Evolutionary conservation across 2,888 invertebrate species (phyloP).

Genomic region (Anodontia alba): DNA sequence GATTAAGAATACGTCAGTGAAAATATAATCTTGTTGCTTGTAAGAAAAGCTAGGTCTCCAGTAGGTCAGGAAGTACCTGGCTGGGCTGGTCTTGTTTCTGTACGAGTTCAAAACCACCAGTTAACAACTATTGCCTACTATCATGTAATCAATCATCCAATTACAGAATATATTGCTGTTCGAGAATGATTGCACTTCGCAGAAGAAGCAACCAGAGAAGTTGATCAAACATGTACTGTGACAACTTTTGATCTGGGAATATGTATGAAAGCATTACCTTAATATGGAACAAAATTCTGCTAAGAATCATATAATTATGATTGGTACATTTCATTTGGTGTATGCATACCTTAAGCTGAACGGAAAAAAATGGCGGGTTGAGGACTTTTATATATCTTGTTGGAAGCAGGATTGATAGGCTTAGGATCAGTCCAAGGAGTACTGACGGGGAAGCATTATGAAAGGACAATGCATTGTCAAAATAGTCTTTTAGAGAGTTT

Average conservation of each 20-base stretch:
- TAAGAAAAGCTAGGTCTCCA: slow-evolving; percentile 2
- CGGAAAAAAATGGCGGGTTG: slow-evolving; percentile 36
- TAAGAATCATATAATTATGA: slow-evolving; percentile 25
- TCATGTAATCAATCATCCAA: slow-evolving; percentile 54
- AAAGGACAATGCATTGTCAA: slow-evolving; percentile 57
- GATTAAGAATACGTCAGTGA: neutral
- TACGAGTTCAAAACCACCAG: slow-evolving; percentile 42
- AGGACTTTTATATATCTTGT: neutral
- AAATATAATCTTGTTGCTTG: slow-evolving; percentile 19
- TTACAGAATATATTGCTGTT: slow-evolving; percentile 48
- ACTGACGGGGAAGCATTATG: slow-evolving; percentile 28
- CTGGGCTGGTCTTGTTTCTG: slow-evolving; percentile 56
- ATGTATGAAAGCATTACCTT: slow-evolving; percentile 63
- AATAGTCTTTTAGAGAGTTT: slow-evolving; percentile 22
- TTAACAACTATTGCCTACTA: slow-evolving; percentile 65
- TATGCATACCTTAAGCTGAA: slow-evolving; percentile 43
- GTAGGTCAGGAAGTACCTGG: slow-evolving; percentile 46
- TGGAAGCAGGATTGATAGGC: slow-evolving; percentile 46
- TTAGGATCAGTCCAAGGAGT: slow-evolving; percentile 37
- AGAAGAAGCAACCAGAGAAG: slow-evolving; percentile 49
- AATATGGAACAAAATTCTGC: slow-evolving; percentile 31
- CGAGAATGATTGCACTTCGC: slow-evolving; percentile 52
- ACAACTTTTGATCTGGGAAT: slow-evolving; percentile 40
- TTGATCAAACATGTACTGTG: slow-evolving; percentile 47
- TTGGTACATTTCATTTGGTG: slow-evolving; percentile 35